These are phyloP conservation scores for Linnaemya vulpina DNA, from an alignment of 2,888 invertebrate species.

Conservation along the genomic window DNA sequence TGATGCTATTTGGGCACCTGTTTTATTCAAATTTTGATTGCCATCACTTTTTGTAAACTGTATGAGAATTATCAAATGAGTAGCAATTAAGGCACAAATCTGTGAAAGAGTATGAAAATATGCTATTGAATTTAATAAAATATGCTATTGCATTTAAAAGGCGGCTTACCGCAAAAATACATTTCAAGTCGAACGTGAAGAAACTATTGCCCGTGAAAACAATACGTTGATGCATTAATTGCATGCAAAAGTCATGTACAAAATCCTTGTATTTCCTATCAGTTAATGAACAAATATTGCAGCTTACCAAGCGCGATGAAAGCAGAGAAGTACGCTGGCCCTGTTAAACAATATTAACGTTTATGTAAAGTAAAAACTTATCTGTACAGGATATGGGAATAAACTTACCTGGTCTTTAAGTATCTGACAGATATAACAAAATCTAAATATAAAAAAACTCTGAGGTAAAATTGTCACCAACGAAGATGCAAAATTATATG, in stretches of 20 bases:
- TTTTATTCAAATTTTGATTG: slow-evolving; percentile 27
- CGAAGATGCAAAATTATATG: slow-evolving; percentile 46
- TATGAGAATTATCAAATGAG: slow-evolving; percentile 73
- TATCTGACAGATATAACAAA: slow-evolving; percentile 66
- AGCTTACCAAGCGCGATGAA: slow-evolving; percentile 49
- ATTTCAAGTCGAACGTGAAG: slow-evolving; percentile 69
- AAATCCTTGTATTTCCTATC: slow-evolving; percentile 56
- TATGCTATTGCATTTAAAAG: background rate
- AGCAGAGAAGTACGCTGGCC: slow-evolving; percentile 45
- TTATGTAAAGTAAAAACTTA: background rate
- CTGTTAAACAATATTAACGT: background rate
- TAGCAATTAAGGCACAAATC: slow-evolving; percentile 71
- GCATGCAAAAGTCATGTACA: slow-evolving; percentile 72
- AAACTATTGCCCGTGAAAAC: slow-evolving; percentile 70
- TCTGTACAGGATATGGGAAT: background rate
- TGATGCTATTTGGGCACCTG: background rate
- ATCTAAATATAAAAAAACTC: slow-evolving; percentile 31
- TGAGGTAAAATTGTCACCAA: slow-evolving; percentile 58
- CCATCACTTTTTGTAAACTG: slow-evolving; percentile 71
- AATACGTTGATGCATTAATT: slow-evolving; percentile 70
- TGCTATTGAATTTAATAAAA: background rate
- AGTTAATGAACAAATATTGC: background rate
- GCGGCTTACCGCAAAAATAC: slow-evolving; percentile 70
- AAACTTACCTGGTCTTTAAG: slow-evolving; percentile 64
- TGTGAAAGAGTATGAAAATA: slow-evolving; percentile 29